Percentiles rank a stretch among this genome's conserved stretches.
phyloP scores from a whole-genome alignment of 35 echinoderm and acorn worm species.

The Stichopus chloronotus region DNA sequence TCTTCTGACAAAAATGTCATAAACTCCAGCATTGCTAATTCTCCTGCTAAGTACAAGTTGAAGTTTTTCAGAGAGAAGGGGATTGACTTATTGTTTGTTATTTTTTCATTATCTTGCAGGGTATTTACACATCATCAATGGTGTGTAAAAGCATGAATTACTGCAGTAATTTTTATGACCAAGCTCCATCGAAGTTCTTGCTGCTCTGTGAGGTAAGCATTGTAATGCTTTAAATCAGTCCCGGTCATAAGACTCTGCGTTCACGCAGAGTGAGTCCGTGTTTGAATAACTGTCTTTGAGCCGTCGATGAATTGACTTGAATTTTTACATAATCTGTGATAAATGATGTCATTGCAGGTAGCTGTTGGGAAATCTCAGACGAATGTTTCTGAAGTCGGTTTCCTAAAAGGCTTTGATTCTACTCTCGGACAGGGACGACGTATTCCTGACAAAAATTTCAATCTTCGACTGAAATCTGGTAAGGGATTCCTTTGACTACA shows the following conservation, averaged over 20 bases:
- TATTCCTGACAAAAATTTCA: conserved; percentile 18
- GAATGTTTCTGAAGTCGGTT: neutral
- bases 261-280: too few species aligned
- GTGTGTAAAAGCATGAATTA: conserved; percentile 33
- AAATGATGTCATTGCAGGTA: neutral
- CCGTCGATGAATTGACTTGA: too few species aligned
- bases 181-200: conserved; percentile 6
- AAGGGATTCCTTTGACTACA: neutral
- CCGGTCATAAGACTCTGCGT: too few species aligned
- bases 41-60: too few species aligned
- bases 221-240: neutral
- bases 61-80: too few species aligned
- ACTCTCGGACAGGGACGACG: neutral
- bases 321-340: neutral
- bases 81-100: neutral
- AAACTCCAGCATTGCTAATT: neutral
- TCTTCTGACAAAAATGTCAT: neutral
- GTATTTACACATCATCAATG: conserved; percentile 31
- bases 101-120: neutral
- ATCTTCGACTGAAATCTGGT: conserved; percentile 36
- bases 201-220: conserved; percentile 32
- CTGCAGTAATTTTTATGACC: conserved; percentile 15
- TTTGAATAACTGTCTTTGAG: too few species aligned
- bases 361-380: conserved; percentile 29
- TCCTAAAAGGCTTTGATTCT: conserved; percentile 32